Percentiles rank a stretch among this genome's conserved stretches.
Evolutionary conservation across 2,113 vertebrate genomes (phyloP).

Genomic region (Pogonocichla stellata): DNA sequence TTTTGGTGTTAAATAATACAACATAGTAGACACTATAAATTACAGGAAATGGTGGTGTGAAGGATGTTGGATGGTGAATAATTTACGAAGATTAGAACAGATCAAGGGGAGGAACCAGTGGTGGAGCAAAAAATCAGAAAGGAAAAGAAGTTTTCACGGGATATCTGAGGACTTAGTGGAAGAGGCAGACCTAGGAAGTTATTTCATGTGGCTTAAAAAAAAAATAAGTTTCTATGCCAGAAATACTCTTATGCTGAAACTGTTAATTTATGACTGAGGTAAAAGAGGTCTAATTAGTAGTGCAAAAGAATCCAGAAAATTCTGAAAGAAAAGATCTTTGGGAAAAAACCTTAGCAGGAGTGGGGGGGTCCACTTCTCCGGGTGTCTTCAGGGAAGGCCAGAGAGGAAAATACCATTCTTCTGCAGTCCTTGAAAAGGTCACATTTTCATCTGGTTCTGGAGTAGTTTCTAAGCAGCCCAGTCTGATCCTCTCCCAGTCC

Average conservation of each 20-base stretch:
- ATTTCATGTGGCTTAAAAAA: background rate
- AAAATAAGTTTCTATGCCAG: background rate
- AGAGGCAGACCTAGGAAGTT: background rate
- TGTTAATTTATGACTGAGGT: background rate
- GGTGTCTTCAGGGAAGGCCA: background rate
- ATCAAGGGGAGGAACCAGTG: background rate
- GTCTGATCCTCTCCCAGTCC: rapidly evolving
- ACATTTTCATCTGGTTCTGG: background rate
- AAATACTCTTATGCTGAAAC: background rate
- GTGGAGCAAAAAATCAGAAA: background rate
- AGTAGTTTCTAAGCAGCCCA: background rate
- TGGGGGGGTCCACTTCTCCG: background rate
- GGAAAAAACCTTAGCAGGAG: background rate
- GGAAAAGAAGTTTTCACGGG: background rate
- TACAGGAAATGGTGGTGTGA: conserved; percentile 9
- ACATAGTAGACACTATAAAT: conserved; percentile 30
- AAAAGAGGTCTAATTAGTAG: background rate
- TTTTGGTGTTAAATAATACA: conserved; percentile 58
- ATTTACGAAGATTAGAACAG: conserved; percentile 1
- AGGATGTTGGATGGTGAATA: conserved; percentile 13
- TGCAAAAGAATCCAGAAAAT: background rate
- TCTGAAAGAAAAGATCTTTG: background rate
- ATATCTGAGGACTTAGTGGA: background rate
- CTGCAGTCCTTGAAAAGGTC: background rate
- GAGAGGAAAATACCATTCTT: background rate